phyloP scores from a whole-genome alignment of 2,113 vertebrate species.

The Chrysemys picta region DNA sequence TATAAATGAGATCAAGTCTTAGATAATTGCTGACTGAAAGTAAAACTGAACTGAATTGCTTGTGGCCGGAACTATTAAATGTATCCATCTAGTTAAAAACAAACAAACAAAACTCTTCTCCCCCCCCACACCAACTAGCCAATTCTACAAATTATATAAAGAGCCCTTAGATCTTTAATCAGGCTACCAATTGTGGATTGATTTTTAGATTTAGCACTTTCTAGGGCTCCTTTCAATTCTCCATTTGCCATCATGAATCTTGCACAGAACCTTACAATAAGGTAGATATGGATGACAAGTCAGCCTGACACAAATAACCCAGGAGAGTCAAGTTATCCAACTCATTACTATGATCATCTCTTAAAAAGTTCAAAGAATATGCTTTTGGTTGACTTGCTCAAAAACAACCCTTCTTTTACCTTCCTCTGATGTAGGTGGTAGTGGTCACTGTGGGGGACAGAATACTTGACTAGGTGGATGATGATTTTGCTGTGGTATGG shows the following conservation, averaged over 20 bases:
- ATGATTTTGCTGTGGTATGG: neutral
- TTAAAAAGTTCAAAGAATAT: neutral
- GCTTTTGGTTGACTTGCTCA: neutral
- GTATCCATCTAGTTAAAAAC: neutral
- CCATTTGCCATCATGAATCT: neutral
- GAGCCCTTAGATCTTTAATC: neutral
- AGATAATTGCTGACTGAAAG: conserved; percentile 78
- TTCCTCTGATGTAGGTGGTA: neutral
- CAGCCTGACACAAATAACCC: neutral
- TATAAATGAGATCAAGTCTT: conserved; percentile 83
- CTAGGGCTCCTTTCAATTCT: neutral
- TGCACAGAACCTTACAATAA: neutral
- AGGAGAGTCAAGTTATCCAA: neutral
- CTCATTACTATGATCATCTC: neutral
- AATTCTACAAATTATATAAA: neutral
- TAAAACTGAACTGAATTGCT: conserved; percentile 60
- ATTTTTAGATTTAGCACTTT: neutral
- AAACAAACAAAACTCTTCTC: too few relatives aligned
- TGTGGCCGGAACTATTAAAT: conserved; percentile 46
- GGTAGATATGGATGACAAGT: neutral
- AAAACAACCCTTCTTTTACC: neutral
- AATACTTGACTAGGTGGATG: neutral
- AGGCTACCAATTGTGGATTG: neutral
- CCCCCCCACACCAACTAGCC: neutral
- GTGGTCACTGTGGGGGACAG: neutral